A percentile compares a stretch with the other conserved stretches of the same genome.
Conservation (phyloP, 2,888 invertebrate species). For the Ypsolopha sequella region DNA sequence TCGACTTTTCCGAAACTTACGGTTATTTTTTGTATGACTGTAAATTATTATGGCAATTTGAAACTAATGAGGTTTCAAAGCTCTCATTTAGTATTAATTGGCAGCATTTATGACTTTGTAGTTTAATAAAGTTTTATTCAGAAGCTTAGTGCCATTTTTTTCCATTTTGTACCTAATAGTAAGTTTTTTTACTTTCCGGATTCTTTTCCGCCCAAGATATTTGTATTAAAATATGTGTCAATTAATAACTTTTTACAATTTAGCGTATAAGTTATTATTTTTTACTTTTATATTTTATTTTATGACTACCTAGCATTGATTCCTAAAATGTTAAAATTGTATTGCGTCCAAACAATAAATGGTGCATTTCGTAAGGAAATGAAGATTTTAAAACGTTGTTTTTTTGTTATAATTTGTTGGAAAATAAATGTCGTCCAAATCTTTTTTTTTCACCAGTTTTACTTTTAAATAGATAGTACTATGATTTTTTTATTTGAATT, state of each 20-base stretch:
- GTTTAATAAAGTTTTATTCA: constrained; percentile 14
- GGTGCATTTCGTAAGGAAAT: constrained; percentile 1
- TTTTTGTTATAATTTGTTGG: background rate
- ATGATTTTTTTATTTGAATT: too few species aligned
- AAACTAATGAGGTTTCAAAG: background rate
- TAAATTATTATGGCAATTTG: constrained; percentile 17
- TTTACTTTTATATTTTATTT: constrained; percentile 2
- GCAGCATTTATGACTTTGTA: constrained; percentile 22
- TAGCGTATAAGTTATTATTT: background rate
- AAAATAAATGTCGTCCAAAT: background rate
- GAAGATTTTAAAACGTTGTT: background rate
- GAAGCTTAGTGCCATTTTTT: constrained; percentile 28
- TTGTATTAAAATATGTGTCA: constrained; percentile 1
- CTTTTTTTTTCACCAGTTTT: background rate
- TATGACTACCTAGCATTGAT: background rate
- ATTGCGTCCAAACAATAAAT: constrained; percentile 3
- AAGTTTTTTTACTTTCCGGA: background rate
- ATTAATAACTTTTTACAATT: constrained; percentile 3
- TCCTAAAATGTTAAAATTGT: background rate
- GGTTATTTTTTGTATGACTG: constrained; percentile 19
- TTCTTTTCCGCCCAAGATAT: background rate
- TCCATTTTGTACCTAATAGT: constrained; percentile 1
- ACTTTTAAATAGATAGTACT: too few species aligned
- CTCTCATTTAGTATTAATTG: constrained; percentile 9
- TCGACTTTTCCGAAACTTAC: constrained; percentile 7